Percentiles rank a stretch among this genome's conserved stretches.
Evolutionary conservation across 2,888 invertebrate genomes (phyloP).

Genomic region (Limnephilus lunatus): DNA sequence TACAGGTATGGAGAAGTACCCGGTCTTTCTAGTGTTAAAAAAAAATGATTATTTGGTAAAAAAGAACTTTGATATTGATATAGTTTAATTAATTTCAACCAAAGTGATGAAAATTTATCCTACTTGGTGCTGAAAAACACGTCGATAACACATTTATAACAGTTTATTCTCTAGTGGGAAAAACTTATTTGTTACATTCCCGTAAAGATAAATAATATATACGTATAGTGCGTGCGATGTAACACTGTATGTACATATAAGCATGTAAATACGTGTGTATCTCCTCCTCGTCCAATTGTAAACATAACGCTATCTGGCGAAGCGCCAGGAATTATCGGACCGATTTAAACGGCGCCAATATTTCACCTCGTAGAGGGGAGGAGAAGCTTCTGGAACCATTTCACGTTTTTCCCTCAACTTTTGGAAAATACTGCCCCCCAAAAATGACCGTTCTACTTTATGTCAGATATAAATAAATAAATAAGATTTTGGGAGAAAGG

Average conservation of each 20-base stretch:
- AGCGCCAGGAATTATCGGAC: conserved; percentile 43
- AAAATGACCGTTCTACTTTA: neutral
- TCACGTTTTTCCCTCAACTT: neutral
- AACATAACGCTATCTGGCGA: conserved; percentile 46
- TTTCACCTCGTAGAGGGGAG: neutral
- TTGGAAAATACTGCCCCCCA: neutral
- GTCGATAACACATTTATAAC: no score
- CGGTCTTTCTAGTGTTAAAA: no score
- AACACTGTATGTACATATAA: neutral
- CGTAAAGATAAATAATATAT: neutral
- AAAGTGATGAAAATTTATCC: no score
- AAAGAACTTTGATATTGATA: no score
- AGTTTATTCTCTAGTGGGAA: no score
- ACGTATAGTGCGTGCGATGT: neutral
- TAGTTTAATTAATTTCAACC: no score
- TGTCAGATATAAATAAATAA: neutral
- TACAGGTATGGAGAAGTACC: no score
- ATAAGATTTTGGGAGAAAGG: neutral
- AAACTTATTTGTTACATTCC: neutral
- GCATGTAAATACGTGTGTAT: neutral
- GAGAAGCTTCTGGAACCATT: conserved; percentile 6
- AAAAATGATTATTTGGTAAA: no score
- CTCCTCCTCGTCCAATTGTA: conserved; percentile 20
- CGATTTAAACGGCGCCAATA: conserved; percentile 38
- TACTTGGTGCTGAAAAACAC: no score